A percentile compares a stretch with the other conserved stretches of the same genome.
Conservation (phyloP, 2,113 vertebrate species). For the Pelobates fuscus region DNA sequence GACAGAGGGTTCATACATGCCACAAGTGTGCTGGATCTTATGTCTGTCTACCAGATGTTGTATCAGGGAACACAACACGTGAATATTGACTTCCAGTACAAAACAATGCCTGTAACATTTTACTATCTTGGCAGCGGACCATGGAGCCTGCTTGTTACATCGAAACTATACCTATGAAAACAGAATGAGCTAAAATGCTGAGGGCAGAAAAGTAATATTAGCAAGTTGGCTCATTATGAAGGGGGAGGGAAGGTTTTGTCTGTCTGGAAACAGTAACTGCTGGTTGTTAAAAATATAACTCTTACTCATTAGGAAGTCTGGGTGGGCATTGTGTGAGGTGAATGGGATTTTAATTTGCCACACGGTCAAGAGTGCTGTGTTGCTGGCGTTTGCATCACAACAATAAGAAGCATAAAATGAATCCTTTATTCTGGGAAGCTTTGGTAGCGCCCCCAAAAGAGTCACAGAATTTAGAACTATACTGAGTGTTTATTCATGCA, state of each 20-base stretch:
- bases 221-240: slow-evolving; percentile 48
- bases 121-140: slow-evolving; percentile 52
- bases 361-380: slow-evolving; percentile 58
- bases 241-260: slow-evolving; percentile 39
- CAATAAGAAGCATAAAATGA: slow-evolving; percentile 18
- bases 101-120: slow-evolving; percentile 7
- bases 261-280: slow-evolving; percentile 56
- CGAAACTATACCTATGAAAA: slow-evolving; percentile 55
- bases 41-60: slow-evolving; percentile 14
- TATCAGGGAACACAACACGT: background rate
- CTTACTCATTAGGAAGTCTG: slow-evolving; percentile 57
- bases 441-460: no score
- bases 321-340: slow-evolving; percentile 50
- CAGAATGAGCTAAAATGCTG: slow-evolving; percentile 53
- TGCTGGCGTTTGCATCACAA: slow-evolving; percentile 42
- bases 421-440: slow-evolving; percentile 5
- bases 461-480: no score
- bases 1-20: background rate
- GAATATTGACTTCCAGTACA: background rate
- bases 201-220: slow-evolving; percentile 56
- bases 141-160: slow-evolving; percentile 46
- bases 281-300: slow-evolving; percentile 59
- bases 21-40: background rate
- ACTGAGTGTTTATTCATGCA: no score
- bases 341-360: slow-evolving; percentile 56